Conservation (phyloP, 2,888 invertebrate species). For the Melieria picta region DNA sequence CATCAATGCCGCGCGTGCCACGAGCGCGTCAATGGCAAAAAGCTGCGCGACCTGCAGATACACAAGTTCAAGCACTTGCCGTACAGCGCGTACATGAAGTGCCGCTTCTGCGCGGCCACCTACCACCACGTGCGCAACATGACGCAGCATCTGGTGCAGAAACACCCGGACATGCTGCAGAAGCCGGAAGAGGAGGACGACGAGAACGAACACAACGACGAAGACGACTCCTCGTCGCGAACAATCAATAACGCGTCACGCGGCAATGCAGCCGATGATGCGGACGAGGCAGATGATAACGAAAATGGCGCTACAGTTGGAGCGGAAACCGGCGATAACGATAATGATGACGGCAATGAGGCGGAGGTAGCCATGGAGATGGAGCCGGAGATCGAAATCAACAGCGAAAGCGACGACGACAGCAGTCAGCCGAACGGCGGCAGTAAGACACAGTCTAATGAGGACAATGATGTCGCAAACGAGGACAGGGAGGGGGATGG, state of each 20-base stretch:
- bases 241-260: too few relatives aligned
- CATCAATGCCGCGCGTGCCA: slow-evolving; percentile 55
- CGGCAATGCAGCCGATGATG: not conserved
- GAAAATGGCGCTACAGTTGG: slow-evolving; percentile 12
- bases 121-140: slow-evolving; percentile 52
- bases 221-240: not conserved
- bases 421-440: not conserved
- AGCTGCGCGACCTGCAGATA: slow-evolving; percentile 52
- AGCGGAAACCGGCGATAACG: slow-evolving; percentile 17
- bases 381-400: not conserved
- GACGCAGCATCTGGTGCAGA: slow-evolving; percentile 52
- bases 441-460: slow-evolving; percentile 17
- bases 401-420: too few relatives aligned
- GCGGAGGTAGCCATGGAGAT: not conserved
- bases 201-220: not conserved
- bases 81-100: slow-evolving; percentile 55
- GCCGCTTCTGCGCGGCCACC: slow-evolving; percentile 51
- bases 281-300: slow-evolving; percentile 4
- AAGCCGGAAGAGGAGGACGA: not conserved
- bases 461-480: slow-evolving; percentile 4
- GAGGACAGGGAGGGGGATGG: not conserved
- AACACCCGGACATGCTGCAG: slow-evolving; percentile 46
- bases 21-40: slow-evolving; percentile 53
- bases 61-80: slow-evolving; percentile 58
- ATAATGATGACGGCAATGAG: not conserved